Evolutionary conservation across 2,888 invertebrate species (phyloP).

Genomic region (Drosophila borborema): DNA sequence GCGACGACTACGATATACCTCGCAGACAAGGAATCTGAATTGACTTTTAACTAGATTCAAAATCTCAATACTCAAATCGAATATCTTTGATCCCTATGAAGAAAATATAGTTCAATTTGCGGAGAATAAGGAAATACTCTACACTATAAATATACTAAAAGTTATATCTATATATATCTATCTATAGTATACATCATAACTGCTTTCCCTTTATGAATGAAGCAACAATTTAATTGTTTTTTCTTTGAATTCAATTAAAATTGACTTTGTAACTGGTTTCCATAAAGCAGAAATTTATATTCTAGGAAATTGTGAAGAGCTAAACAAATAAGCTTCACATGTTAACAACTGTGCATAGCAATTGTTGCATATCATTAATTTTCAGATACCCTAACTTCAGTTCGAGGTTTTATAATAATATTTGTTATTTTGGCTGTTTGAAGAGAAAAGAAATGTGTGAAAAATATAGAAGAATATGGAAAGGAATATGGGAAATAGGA

Average conservation of each 20-base stretch:
- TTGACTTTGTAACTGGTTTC: conserved; percentile 15
- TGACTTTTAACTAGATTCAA: accelerated
- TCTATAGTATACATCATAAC: neutral
- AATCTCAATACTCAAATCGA: neutral
- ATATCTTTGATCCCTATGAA: too few relatives aligned
- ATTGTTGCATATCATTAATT: conserved; percentile 6
- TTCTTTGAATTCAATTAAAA: neutral
- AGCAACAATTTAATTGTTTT: neutral
- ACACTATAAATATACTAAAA: neutral
- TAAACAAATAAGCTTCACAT: neutral
- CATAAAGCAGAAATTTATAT: neutral
- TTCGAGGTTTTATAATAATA: neutral
- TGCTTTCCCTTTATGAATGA: conserved; percentile 13
- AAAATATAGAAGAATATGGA: too few relatives aligned
- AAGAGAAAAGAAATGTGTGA: neutral
- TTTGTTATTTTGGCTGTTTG: neutral
- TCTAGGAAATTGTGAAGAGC: conserved; percentile 17
- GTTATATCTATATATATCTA: neutral
- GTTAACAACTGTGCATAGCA: neutral
- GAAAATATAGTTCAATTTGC: neutral
- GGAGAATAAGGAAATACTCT: neutral
- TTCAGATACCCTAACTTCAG: neutral
- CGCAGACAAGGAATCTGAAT: neutral
- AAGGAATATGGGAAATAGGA: too few relatives aligned
- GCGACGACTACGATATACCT: conserved; percentile 15